Evolutionary conservation across 2,797 vertebrate genomes (phyloP).

Genomic region (Eulemur coronatus): DNA sequence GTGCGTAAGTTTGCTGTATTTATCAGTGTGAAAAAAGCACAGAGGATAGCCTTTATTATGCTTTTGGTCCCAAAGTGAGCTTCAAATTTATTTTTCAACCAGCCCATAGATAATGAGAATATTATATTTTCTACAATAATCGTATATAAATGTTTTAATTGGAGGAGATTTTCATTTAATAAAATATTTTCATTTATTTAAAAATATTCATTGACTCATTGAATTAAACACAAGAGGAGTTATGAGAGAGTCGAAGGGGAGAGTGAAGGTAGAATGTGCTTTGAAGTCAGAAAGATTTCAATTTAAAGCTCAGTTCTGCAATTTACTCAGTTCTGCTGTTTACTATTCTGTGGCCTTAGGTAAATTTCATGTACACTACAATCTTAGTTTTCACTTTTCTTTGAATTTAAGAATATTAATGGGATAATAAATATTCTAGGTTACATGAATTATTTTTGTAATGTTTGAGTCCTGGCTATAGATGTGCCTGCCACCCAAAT

Average conservation of each 20-base stretch:
- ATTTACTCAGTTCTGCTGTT: background rate
- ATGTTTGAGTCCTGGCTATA: too few relatives aligned
- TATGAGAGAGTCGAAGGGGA: background rate
- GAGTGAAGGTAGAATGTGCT: accelerated
- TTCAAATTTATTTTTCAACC: background rate
- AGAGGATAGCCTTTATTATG: background rate
- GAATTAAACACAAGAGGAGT: background rate
- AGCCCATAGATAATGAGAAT: background rate
- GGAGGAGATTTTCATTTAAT: background rate
- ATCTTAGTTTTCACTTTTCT: background rate
- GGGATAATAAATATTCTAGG: too few relatives aligned
- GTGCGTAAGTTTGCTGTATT: background rate
- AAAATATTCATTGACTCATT: background rate
- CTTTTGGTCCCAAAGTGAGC: background rate
- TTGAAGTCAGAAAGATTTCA: background rate
- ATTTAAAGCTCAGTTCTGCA: background rate
- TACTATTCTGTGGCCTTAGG: background rate
- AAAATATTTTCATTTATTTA: background rate
- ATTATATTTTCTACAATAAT: background rate
- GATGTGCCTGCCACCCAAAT: too few relatives aligned
- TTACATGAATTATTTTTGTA: too few relatives aligned
- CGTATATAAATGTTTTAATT: background rate
- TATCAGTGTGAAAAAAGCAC: background rate
- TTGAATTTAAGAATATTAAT: too few relatives aligned
- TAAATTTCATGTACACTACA: background rate